Percentiles rank a stretch among this genome's conserved stretches.
These are phyloP conservation scores for Scomber scombrus DNA, from an alignment of 2,113 vertebrate species.

Conservation along the genomic window DNA sequence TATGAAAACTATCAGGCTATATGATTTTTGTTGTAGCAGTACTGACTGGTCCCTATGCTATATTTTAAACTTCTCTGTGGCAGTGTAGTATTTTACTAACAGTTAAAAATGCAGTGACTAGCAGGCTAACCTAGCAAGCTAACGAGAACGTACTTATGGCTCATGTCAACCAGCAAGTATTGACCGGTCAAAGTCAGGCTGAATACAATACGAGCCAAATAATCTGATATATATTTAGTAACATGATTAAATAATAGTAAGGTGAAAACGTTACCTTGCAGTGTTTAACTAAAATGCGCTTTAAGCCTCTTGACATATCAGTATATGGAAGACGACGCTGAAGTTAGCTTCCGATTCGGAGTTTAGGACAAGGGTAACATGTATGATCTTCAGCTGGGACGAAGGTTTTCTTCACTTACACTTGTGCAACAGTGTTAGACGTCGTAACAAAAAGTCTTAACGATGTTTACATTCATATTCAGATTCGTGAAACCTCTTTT, in stretches of 20 bases:
- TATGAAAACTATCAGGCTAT: accelerated
- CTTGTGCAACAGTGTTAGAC: too few relatives aligned
- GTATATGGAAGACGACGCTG: too few relatives aligned
- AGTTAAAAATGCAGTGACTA: neutral
- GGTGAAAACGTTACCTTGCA: neutral
- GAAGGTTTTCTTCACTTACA: too few relatives aligned
- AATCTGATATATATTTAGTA: too few relatives aligned
- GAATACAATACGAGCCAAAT: neutral
- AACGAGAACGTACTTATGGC: constrained; percentile 3
- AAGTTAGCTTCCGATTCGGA: too few relatives aligned
- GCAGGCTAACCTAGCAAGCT: constrained; percentile 42
- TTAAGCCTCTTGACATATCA: neutral
- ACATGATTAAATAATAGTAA: too few relatives aligned
- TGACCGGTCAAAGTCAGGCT: constrained; percentile 31
- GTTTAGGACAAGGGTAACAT: too few relatives aligned
- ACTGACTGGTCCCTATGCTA: accelerated
- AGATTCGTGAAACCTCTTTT: too few relatives aligned
- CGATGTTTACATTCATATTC: too few relatives aligned
- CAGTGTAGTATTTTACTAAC: accelerated
- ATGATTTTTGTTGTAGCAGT: accelerated
- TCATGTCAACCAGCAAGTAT: neutral
- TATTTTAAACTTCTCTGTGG: neutral
- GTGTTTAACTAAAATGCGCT: accelerated
- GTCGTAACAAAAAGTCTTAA: too few relatives aligned
- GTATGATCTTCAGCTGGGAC: too few relatives aligned